phyloP scores from a whole-genome alignment of 2,797 vertebrate genomes.

The Helicolenus hilgendorfi region DNA sequence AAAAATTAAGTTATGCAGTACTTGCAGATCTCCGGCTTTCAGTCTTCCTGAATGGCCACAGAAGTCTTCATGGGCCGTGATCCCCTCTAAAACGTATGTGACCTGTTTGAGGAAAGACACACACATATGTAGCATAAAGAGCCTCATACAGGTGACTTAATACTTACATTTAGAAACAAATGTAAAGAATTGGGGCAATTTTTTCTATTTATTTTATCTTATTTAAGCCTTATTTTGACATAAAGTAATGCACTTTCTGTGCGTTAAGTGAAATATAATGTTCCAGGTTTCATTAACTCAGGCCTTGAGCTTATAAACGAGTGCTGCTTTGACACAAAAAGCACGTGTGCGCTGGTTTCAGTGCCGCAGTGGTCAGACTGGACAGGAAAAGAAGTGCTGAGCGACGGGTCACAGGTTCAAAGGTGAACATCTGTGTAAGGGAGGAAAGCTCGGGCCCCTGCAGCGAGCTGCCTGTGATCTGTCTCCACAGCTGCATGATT shows the following conservation, averaged over 20 bases:
- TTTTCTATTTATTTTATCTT: neutral
- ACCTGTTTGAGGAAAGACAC: slow-evolving; percentile 78
- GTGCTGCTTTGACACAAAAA: neutral
- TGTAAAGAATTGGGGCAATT: neutral
- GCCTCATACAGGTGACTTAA: neutral
- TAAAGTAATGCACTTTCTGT: neutral
- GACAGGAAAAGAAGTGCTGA: slow-evolving; percentile 56
- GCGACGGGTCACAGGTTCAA: slow-evolving; percentile 54
- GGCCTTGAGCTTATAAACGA: neutral
- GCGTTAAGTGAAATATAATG: neutral
- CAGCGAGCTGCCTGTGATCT: slow-evolving; percentile 77
- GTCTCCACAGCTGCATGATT: slow-evolving; percentile 83
- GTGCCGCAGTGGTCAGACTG: slow-evolving; percentile 31
- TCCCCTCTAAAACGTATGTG: slow-evolving; percentile 88
- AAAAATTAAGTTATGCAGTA: slow-evolving; percentile 46
- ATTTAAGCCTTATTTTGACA: neutral
- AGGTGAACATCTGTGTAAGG: slow-evolving; percentile 82
- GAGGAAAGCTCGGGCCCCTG: slow-evolving; percentile 58
- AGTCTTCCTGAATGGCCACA: slow-evolving; percentile 86
- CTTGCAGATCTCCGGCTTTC: slow-evolving; percentile 90
- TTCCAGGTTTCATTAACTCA: slow-evolving; percentile 20
- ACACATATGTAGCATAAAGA: neutral
- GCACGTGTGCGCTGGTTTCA: slow-evolving; percentile 11
- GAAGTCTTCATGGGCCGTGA: slow-evolving; percentile 90
- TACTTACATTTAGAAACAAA: neutral